Evolutionary conservation across 2,888 invertebrate genomes (phyloP).

Genomic region (Zeuzera pyrina): DNA sequence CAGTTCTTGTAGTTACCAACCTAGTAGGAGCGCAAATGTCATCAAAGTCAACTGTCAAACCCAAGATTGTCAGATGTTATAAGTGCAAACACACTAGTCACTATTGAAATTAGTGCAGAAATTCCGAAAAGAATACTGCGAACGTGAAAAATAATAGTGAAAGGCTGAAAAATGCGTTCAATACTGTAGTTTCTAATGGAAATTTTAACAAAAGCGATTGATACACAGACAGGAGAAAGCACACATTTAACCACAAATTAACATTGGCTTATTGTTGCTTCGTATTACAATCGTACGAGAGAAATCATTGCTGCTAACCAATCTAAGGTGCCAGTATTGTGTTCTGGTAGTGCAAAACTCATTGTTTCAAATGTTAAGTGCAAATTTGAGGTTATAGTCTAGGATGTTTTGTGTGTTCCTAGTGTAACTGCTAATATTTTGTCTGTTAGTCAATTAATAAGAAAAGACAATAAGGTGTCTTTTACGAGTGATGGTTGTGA

Average conservation of each 20-base stretch:
- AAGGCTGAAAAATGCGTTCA: not conserved
- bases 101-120: not conserved
- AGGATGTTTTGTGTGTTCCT: not conserved
- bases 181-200: constrained; percentile 8
- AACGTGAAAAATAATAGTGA: not conserved
- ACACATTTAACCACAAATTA: constrained; percentile 3
- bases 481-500: not conserved
- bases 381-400: not conserved
- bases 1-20: not conserved
- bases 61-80: not conserved
- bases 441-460: not conserved
- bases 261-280: not conserved
- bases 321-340: not conserved
- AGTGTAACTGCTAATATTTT: not conserved
- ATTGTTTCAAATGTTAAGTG: not conserved
- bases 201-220: constrained; percentile 7
- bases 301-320: not conserved
- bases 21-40: not conserved
- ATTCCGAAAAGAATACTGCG: not conserved
- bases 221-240: constrained; percentile 11
- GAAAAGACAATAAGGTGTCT: not conserved
- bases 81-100: constrained; percentile 2
- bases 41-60: no score
- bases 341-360: not conserved
- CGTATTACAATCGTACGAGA: not conserved